These are phyloP conservation scores for Prietella phreatophila DNA, from an alignment of 2,113 vertebrate species.

Conservation along the genomic window DNA sequence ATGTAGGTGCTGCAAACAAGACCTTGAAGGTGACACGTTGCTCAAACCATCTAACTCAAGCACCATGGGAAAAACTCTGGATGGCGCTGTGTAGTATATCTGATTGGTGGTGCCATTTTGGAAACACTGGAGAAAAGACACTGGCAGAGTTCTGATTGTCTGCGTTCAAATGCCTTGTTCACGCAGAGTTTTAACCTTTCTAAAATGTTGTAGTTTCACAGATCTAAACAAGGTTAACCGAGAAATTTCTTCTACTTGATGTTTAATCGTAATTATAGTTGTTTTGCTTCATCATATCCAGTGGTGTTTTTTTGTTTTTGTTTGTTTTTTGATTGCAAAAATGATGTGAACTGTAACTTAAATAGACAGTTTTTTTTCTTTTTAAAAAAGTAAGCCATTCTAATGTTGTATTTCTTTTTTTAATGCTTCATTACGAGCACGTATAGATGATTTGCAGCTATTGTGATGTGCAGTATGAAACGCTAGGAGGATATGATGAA, in stretches of 20 bases:
- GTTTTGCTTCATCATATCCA: conserved; percentile 79
- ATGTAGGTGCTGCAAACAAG: conserved; percentile 83
- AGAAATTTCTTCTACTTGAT: conserved; percentile 58
- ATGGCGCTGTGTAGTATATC: conserved; percentile 78
- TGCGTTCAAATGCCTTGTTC: conserved; percentile 64
- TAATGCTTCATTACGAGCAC: conserved; percentile 68
- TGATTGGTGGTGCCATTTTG: conserved; percentile 34
- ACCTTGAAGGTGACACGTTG: conserved; percentile 79
- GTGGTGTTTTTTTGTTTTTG: conserved; percentile 63
- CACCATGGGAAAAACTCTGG: conserved; percentile 88
- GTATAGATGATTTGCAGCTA: conserved; percentile 48
- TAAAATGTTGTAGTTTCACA: conserved; percentile 70
- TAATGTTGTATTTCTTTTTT: conserved; percentile 49
- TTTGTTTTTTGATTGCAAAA: conserved; percentile 42
- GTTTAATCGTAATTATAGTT: conserved; percentile 68
- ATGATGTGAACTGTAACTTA: conserved; percentile 64
- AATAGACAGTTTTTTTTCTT: conserved; percentile 53
- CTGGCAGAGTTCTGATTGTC: conserved; percentile 80
- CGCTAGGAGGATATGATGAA: conserved; percentile 80
- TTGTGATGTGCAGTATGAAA: conserved; percentile 53
- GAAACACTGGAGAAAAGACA: conserved; percentile 91
- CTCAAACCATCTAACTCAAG: conserved; percentile 85
- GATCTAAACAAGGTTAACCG: conserved; percentile 70
- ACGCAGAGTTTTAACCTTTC: conserved; percentile 65
- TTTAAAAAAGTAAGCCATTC: conserved; percentile 49